Percentiles rank a stretch among this genome's conserved stretches.
Conservation (phyloP, 2,113 vertebrate genomes). For the Melozone crissalis region DNA sequence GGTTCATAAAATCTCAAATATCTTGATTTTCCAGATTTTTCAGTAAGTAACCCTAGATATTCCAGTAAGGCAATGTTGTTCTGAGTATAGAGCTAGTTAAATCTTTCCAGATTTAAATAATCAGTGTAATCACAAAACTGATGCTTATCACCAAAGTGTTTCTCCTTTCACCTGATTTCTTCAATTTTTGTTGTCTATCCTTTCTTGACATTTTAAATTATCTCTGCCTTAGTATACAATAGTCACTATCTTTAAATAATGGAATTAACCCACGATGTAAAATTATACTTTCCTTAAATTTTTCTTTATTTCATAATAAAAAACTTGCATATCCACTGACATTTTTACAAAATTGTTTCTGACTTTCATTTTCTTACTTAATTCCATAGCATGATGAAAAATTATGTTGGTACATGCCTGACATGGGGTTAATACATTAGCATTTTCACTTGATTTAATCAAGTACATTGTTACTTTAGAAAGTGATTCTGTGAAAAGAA, state of each 20-base stretch:
- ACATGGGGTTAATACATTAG: background rate
- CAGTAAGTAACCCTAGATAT: background rate
- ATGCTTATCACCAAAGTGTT: background rate
- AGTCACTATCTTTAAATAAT: background rate
- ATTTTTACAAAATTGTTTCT: background rate
- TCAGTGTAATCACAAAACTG: background rate
- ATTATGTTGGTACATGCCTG: background rate
- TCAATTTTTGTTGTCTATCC: background rate
- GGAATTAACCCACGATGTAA: background rate
- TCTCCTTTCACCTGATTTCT: background rate
- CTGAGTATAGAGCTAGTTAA: background rate
- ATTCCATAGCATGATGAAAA: background rate
- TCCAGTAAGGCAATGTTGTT: background rate
- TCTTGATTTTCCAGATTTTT: no score
- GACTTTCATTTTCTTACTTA: background rate
- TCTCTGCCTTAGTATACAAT: background rate
- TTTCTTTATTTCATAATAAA: background rate
- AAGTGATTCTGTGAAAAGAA: background rate
- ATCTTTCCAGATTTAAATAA: background rate
- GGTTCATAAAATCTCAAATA: background rate
- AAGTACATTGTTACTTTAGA: background rate
- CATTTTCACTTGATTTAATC: background rate
- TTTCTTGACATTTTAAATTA: background rate
- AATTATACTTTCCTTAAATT: background rate
- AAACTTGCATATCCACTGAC: background rate